Conservation (phyloP, 2,797 vertebrate species). For the Margarornis squamiger region DNA sequence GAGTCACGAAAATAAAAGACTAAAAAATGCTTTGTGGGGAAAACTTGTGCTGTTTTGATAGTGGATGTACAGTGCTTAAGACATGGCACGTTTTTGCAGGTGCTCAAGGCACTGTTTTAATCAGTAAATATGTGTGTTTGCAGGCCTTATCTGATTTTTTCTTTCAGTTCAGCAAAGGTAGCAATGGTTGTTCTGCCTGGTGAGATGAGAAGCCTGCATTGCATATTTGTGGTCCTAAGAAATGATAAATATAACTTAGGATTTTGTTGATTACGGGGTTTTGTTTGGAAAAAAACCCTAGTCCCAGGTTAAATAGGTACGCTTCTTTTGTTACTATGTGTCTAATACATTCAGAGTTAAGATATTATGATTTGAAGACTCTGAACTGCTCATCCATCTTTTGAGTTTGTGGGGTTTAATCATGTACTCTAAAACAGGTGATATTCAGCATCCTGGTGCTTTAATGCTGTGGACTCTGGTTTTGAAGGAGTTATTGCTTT, state of each 20-base stretch:
- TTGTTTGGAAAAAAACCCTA: neutral
- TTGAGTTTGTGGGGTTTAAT: neutral
- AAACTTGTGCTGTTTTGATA: neutral
- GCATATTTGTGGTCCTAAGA: neutral
- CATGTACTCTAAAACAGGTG: neutral
- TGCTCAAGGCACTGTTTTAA: neutral
- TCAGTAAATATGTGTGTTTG: neutral
- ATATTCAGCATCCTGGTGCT: neutral
- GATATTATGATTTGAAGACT: neutral
- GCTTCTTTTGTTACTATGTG: neutral
- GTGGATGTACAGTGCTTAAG: neutral
- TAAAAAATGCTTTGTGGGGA: neutral
- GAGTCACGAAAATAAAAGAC: neutral
- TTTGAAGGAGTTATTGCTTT: neutral
- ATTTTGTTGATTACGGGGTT: neutral
- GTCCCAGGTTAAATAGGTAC: neutral
- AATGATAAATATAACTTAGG: accelerated
- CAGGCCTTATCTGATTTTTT: neutral
- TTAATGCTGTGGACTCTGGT: neutral
- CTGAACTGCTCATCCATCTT: neutral
- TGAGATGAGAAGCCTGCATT: neutral
- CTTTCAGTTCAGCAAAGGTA: neutral
- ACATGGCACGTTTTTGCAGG: neutral
- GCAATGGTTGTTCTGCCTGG: neutral
- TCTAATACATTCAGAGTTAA: neutral